Base-by-base conservation (phyloP, 2,113 vertebrate species). In the Bujurquina vittata region DNA sequence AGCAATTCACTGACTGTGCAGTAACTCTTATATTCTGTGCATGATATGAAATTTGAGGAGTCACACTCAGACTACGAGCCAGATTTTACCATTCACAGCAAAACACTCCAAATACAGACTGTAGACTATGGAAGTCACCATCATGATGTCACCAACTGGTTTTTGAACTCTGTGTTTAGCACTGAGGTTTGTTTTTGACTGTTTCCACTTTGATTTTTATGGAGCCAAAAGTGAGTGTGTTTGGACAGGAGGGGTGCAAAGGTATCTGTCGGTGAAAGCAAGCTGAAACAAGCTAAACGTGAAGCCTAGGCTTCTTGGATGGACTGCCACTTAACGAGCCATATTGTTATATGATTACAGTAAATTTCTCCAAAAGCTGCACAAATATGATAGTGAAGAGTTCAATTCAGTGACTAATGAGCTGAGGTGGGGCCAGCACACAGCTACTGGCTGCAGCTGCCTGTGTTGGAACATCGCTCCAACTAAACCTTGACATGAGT, bases 1-100 rank as follows among this genome's bases (percentile, higher is more conserved):
- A 95, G 92, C 91, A 90, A 92, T 93, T 94, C 91, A 94, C 93
- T 63, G 90, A 92, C 79, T 67, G 63, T 67, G 63, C 63, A 46
- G 40, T 67, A 26, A 67, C 37, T 46, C 33, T 33, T 67, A 20
- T 26, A 26, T 46, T 67, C 14, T 46, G 31, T 12, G 31, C 59
- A 57, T 60, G 29, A 60, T 10, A 26, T 60, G 35, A 40, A 63
- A 63, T 12, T 40, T 63, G 40, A n/a, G 40, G n/a, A 40, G 35
- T 40, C 1, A 2, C 35, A n/a, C 35, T 43, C 35, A 65, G 35
- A 65, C 15, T 49, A 49, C 46, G 7, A 49, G 15, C 46, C 46
- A 17, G 8, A 37, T 37, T 37, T 37, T 8, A 37, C 37, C 37
- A 40, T 40, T 8, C 49, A 20, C 12, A 65, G 37, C n/a, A 17